These are phyloP conservation scores for Anadara kagoshimensis DNA, from an alignment of 1,140 invertebrate genomes.

Conservation along the genomic window DNA sequence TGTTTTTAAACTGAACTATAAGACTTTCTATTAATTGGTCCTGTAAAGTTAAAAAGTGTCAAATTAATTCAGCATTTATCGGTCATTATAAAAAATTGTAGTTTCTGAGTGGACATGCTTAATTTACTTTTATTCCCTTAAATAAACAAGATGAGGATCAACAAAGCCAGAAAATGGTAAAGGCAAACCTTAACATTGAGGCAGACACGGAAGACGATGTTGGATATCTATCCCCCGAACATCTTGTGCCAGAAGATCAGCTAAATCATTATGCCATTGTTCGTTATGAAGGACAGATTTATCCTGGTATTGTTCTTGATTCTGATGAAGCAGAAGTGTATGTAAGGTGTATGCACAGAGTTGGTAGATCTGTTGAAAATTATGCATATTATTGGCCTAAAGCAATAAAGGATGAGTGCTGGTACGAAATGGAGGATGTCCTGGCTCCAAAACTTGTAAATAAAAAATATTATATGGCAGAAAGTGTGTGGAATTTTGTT, in stretches of 20 bases:
- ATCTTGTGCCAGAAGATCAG: not conserved
- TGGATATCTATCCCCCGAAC: not conserved
- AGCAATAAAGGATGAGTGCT: constrained; percentile 9
- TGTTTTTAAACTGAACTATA: too few species aligned
- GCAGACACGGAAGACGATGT: not conserved
- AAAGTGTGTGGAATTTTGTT: not conserved
- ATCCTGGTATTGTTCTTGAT: not conserved
- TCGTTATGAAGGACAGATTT: constrained; percentile 4
- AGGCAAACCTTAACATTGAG: too few species aligned
- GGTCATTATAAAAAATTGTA: too few species aligned
- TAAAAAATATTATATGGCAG: not conserved
- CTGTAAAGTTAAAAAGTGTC: too few species aligned
- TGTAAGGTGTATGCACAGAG: not conserved
- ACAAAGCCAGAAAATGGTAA: too few species aligned
- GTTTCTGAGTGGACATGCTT: too few species aligned
- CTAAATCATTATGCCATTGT: not conserved
- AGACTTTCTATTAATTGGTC: too few species aligned
- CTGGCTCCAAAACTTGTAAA: constrained; percentile 17
- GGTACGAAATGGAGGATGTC: constrained; percentile 17
- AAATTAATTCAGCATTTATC: too few species aligned
- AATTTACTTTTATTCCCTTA: too few species aligned
- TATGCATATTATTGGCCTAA: not conserved
- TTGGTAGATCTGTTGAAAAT: not conserved
- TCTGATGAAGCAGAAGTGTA: constrained; percentile 2
- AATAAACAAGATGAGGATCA: too few species aligned